Conservation (phyloP, 2,113 vertebrate species). For the Orientallactaga bullata region DNA sequence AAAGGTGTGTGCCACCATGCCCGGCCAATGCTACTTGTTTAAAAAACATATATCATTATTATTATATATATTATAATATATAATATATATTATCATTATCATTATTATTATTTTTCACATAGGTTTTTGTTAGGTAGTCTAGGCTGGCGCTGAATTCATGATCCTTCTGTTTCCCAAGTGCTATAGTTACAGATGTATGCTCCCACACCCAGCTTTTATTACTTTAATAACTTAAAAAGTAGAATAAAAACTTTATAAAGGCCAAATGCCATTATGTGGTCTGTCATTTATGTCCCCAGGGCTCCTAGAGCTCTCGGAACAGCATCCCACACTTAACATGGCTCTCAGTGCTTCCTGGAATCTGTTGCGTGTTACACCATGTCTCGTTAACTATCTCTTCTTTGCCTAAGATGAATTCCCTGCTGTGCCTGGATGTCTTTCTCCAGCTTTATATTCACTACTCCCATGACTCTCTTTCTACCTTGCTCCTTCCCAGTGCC, state of each 20-base stretch:
- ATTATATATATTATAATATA: no score
- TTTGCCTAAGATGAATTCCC: background rate
- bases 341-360: background rate
- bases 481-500: no score
- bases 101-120: background rate
- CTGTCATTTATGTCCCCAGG: background rate
- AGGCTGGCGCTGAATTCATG: background rate
- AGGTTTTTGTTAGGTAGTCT: background rate
- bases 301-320: background rate
- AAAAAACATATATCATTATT: no score
- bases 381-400: background rate
- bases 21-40: no score
- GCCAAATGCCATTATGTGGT: background rate
- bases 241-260: background rate
- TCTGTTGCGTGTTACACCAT: background rate
- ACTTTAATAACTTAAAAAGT: conserved; percentile 11
- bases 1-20: no score
- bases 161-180: background rate
- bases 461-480: background rate
- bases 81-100: no score
- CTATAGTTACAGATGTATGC: background rate
- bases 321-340: background rate
- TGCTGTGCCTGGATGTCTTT: background rate
- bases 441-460: background rate
- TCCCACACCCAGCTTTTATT: background rate